phyloP scores from a whole-genome alignment of 2,888 invertebrate genomes.

The Esperia sulphurella region DNA sequence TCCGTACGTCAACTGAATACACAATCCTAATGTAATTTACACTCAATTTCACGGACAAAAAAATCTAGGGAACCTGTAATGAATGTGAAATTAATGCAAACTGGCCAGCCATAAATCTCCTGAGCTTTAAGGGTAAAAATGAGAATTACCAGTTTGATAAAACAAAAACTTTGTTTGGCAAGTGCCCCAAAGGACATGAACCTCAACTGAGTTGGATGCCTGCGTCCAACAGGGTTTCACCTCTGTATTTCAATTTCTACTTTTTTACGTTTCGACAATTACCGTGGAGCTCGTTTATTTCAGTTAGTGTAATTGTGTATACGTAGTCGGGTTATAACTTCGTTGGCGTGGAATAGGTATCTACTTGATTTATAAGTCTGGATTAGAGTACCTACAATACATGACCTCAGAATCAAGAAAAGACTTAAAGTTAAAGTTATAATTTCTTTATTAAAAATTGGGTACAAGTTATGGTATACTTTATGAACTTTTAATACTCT shows the following conservation, averaged over 20 bases:
- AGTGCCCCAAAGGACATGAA: slow-evolving; percentile 53
- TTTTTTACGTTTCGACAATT: slow-evolving; percentile 31
- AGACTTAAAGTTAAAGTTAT: too few species aligned
- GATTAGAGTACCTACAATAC: too few species aligned
- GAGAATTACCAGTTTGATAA: slow-evolving; percentile 70
- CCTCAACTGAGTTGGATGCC: slow-evolving; percentile 34
- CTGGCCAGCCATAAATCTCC: slow-evolving; percentile 69
- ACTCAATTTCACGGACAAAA: slow-evolving; percentile 40
- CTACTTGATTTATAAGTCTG: too few species aligned
- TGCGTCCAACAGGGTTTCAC: slow-evolving; percentile 27
- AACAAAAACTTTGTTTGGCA: slow-evolving; percentile 72
- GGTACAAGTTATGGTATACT: too few species aligned
- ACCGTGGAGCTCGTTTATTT: slow-evolving; percentile 23
- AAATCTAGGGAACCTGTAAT: slow-evolving; percentile 60
- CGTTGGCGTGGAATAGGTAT: not conserved
- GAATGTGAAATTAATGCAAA: slow-evolving; percentile 75
- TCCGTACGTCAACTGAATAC: slow-evolving; percentile 27
- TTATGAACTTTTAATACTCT: too few species aligned
- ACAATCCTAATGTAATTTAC: slow-evolving; percentile 44
- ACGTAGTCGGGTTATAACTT: too few species aligned
- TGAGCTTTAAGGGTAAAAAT: slow-evolving; percentile 66
- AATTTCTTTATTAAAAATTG: too few species aligned
- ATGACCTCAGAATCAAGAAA: too few species aligned
- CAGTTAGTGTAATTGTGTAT: slow-evolving; percentile 1
- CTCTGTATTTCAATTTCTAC: slow-evolving; percentile 45